Evolutionary conservation across 2,888 invertebrate species (phyloP).

Genomic region (Microchrysa polita): DNA sequence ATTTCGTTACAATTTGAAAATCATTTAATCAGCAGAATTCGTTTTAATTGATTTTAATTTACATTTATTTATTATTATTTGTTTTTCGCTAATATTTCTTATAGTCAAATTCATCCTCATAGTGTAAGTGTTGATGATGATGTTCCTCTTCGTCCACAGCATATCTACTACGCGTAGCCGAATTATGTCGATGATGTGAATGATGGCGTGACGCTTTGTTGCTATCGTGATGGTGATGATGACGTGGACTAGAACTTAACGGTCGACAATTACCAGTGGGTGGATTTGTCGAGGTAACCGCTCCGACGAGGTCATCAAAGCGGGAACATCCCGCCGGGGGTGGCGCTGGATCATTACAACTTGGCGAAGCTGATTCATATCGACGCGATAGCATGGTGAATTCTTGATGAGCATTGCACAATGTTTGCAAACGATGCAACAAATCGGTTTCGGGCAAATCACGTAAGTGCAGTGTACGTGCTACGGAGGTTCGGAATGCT

Average conservation of each 20-base stretch:
- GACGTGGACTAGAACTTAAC: constrained; percentile 52
- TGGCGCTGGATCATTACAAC: constrained; percentile 60
- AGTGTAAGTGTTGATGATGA: constrained; percentile 22
- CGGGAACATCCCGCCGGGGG: too few species aligned
- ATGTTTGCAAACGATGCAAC: constrained; percentile 80
- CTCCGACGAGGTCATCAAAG: constrained; percentile 57
- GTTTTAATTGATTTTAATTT: too few species aligned
- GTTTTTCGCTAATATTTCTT: constrained; percentile 37
- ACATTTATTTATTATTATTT: too few species aligned
- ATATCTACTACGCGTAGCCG: constrained; percentile 3
- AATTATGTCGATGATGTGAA: constrained; percentile 20
- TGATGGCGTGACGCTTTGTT: constrained; percentile 13
- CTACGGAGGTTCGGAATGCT: constrained; percentile 79
- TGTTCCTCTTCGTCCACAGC: constrained; percentile 11
- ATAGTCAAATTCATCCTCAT: constrained; percentile 35
- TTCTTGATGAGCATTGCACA: constrained; percentile 87
- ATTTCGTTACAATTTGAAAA: neutral
- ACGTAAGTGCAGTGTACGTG: constrained; percentile 76
- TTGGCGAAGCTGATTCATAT: constrained; percentile 67
- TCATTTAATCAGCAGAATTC: too few species aligned
- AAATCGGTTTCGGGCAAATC: constrained; percentile 81
- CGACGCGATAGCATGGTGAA: constrained; percentile 84
- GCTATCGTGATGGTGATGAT: constrained; percentile 9
- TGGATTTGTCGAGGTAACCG: constrained; percentile 53
- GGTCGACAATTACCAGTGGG: constrained; percentile 58